Base-by-base conservation (phyloP, 1,140 invertebrate species). In the Macrobrachium nipponense region DNA sequence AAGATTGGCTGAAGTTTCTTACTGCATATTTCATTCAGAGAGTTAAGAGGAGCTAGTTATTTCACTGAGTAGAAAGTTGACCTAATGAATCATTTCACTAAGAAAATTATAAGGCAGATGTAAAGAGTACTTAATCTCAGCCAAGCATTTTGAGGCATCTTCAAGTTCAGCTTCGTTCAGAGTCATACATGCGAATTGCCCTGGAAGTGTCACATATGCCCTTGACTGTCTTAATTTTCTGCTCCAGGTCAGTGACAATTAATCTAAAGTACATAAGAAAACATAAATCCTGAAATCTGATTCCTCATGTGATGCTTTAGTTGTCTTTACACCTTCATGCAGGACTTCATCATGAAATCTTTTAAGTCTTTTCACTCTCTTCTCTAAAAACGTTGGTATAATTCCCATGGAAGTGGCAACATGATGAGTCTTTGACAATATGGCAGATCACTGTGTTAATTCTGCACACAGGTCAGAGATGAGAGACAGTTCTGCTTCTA, bases 221-320 rank as follows among this genome's bases (percentile, higher is more conserved):
- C n/a, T n/a, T n/a, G n/a, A 43, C 5, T 44, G 44, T 17, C 73
- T 23, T 36, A 76, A 76, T 44, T 76, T 44, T 76, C 27, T 76
- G 73, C 58, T 76, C 73, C 73, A 76, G 44, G 44, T 76, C 73
- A 76, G 73, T 76, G 44, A 76, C 73, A 44, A 76, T 51, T 76
- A 76, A 76, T 43, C 27, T 76, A 76, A 27, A 76, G 44, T 76
- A 76, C 27, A 76, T 44, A 44, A 76, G 73, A 76, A 76, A 76
- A 76, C 73, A 76, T 76, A 44, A 76, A 76, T 76, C 73, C 73
- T 76, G 73, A 76, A 76, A 76, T 36, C 6, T 76, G 44, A 59
- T 76, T 76, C 73, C 73, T 76, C 36, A 7, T 76, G 4, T 23
- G 36, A 36, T 76, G 36, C 73, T 44, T 76, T 76, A 76, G 36